Percentiles rank a stretch among this genome's conserved stretches.
phyloP scores from a whole-genome alignment of 1,140 invertebrate genomes.

The Hypothenemus hampei region DNA sequence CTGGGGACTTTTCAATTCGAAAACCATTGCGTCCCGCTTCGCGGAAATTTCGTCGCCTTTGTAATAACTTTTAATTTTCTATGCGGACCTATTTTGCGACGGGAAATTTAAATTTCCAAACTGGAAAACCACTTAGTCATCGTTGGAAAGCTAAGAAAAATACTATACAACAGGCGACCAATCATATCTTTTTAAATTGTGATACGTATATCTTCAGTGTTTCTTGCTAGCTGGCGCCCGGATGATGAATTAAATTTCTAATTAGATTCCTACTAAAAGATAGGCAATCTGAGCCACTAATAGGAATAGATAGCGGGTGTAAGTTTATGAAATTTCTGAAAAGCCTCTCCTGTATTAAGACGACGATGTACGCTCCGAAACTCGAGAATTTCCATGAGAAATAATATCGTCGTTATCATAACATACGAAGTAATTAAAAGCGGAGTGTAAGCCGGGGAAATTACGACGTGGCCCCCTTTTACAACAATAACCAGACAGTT shows the following conservation, averaged over 20 bases:
- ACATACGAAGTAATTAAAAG: conserved; percentile 6
- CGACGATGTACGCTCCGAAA: too few species aligned
- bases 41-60: too few species aligned
- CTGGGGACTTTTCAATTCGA: conserved; percentile 17
- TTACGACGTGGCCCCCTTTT: neutral
- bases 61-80: conserved; percentile 20
- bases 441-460: neutral
- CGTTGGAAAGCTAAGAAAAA: too few species aligned
- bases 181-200: too few species aligned
- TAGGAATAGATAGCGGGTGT: too few species aligned
- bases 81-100: conserved; percentile 9
- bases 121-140: conserved; percentile 17
- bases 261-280: neutral
- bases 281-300: too few species aligned
- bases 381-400: neutral
- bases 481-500: neutral
- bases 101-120: conserved; percentile 1
- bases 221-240: too few species aligned
- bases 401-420: conserved; percentile 6
- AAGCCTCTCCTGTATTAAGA: neutral
- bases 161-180: too few species aligned
- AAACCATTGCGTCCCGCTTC: neutral
- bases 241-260: neutral
- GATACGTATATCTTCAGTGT: too few species aligned
- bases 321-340: neutral